These are phyloP conservation scores for Psittacula cyanocephala DNA, from an alignment of 2,113 vertebrate genomes.

Conservation along the genomic window DNA sequence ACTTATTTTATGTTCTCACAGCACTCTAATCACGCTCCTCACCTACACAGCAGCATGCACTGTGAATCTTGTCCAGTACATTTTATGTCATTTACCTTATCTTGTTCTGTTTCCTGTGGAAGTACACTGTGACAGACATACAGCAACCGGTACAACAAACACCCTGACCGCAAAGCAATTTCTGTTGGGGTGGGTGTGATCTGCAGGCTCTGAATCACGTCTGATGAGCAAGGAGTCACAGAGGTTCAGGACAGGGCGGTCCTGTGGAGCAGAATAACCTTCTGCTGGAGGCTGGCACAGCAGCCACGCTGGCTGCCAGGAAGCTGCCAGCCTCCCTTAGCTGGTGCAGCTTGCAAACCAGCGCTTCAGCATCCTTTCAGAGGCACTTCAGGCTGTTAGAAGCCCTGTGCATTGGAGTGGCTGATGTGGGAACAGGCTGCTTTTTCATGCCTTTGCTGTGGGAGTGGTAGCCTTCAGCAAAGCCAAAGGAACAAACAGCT, in stretches of 20 bases:
- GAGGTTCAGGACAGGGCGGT: neutral
- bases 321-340: neutral
- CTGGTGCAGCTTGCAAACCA: neutral
- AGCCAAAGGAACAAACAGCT: neutral
- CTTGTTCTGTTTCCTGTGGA: neutral
- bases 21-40: neutral
- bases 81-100: neutral
- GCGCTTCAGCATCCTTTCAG: neutral
- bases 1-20: neutral
- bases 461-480: neutral
- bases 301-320: rapidly evolving
- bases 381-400: neutral
- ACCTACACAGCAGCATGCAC: neutral
- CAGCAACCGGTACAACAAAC: neutral
- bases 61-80: neutral
- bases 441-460: neutral
- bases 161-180: neutral
- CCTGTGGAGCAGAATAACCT: neutral
- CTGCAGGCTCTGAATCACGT: neutral
- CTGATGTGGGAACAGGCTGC: neutral
- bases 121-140: neutral
- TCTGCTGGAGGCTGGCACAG: neutral
- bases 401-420: neutral
- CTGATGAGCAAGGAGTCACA: neutral
- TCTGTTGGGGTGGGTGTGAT: neutral